Base-by-base conservation (phyloP, 2,888 invertebrate species). In the Phasia obesa region DNA sequence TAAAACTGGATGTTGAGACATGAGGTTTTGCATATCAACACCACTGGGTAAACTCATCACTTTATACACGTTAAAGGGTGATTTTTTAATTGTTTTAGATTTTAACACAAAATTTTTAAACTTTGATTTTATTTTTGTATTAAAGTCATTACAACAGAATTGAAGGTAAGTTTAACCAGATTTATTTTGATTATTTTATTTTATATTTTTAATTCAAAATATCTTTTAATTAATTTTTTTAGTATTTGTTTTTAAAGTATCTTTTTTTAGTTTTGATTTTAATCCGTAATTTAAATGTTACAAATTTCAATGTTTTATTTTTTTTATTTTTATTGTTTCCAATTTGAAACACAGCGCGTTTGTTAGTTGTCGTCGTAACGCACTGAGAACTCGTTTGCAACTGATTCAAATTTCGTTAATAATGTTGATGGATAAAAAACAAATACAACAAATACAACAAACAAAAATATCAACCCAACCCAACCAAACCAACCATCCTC, bases 1-100 rank as follows among this genome's bases (percentile, higher is more conserved):
- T 90, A 97, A 90, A 82, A 97, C 96, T 49, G 96, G 96, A 91
- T 94, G 94, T 89, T 97, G 97, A 87, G 96, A 96, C 93, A 97
- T 96, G 89, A 97, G 91, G 90, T 96, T 95, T 81, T 96, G 95
- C 92, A 97, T 96, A 92, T 97, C 97, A 86, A 97, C 96, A 86
- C 97, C 96, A 91, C 95, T 95, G 86, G 96, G 96, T 86, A 97
- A 92, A 91, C 96, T 96, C 97, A 97, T 97, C 35, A 76, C 78
- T 84, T 84, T 38, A 47, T 13, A 13, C 47, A 27, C 65, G 4
- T 25, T 25, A 19, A 15, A 38, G 4, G 13, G 15, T 49, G 5
- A 42, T 9, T 23, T 15, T 59, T 73, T 15, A n/a, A 57, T 62
- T 77, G 53, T 70, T 76, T 75, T 4, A 9, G 5, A 27, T 27